Conservation (phyloP, 2,113 vertebrate genomes). For the Nansenia antarctica region DNA sequence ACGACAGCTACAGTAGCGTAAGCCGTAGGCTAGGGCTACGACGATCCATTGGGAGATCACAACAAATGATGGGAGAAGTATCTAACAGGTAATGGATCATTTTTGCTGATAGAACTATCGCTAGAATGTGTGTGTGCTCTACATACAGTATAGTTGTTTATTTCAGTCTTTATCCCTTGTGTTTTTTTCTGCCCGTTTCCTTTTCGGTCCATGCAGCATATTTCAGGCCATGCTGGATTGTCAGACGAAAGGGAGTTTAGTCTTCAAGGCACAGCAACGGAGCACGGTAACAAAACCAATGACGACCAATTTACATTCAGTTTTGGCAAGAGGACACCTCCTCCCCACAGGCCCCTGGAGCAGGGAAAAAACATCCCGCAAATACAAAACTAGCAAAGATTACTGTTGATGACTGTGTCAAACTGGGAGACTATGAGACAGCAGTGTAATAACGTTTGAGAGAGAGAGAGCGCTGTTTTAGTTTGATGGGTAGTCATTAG, state of each 20-base stretch:
- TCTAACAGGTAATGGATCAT: not conserved
- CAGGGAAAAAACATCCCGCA: conserved; percentile 31
- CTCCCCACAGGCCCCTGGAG: conserved; percentile 4
- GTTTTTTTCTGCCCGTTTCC: conserved; percentile 35
- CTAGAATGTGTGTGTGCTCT: not conserved
- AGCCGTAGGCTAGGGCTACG: too few species aligned
- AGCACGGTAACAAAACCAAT: conserved; percentile 52
- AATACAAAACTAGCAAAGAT: conserved; percentile 41
- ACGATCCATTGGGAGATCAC: not conserved
- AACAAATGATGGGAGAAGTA: not conserved
- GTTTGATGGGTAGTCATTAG: not conserved
- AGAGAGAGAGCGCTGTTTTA: conserved; percentile 15
- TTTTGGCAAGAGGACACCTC: conserved; percentile 45
- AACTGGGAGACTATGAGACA: not conserved
- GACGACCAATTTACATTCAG: conserved; percentile 63
- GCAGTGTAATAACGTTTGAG: too few species aligned
- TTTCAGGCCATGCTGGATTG: conserved; percentile 80
- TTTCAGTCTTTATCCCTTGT: conserved; percentile 25
- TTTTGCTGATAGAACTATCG: conserved; percentile 1
- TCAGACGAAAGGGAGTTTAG: conserved; percentile 60
- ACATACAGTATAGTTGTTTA: not conserved
- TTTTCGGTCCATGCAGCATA: conserved; percentile 75
- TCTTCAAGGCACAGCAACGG: conserved; percentile 78
- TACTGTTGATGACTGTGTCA: not conserved
- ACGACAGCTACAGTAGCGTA: too few species aligned